Evolutionary conservation across 2,113 vertebrate genomes (phyloP), one percentile per base, ranked within the genome.

Genomic region (Plectropomus leopardus): DNA sequence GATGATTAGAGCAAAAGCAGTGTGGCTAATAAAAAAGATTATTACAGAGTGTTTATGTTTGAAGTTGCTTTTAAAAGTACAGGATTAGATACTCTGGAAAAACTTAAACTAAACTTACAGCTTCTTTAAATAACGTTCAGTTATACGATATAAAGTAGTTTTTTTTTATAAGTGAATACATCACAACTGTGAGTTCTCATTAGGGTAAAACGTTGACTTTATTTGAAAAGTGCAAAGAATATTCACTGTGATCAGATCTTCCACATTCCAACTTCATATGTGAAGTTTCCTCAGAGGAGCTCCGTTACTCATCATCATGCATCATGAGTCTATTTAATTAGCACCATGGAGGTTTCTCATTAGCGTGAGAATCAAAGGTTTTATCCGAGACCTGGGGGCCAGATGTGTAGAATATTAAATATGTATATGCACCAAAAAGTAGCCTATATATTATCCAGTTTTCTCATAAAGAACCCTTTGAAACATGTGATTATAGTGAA

Each of bases 271-370:
- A 72, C 64, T 82, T 75, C 30, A 69, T 67, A 70, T 71, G 78
- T 32, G 19, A 19, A 1, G 42, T 40, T 15, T n/a, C 10, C 80
- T 57, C 76, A 11, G 30, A 51, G 82, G 70, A 58, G 45, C 16
- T 4, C 2, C 66, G 26, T 53, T 54, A 24, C 66, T 63, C 57
- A 1, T 65, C 42, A 30, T 65, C 42, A 30, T 13, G 40, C 84
- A 58, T 79, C 67, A 21, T 19, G 42, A 61, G 44, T 70, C 66
- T 44, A 0, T 71, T 74, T 89, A 87, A 91, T 87, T 81, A 79
- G 87, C 26, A 74, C 82, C 77, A 0, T 30, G 26, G 89, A 85
- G 85, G 54, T 61, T 89, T 82, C 76, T 79, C 71, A 71, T 84
- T 66, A 76, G 40, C 3, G 13, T 17, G 15, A 70, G 53, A 81